Base-by-base conservation (phyloP, 1,140 invertebrate species). In the Rhopalosiphum maidis region DNA sequence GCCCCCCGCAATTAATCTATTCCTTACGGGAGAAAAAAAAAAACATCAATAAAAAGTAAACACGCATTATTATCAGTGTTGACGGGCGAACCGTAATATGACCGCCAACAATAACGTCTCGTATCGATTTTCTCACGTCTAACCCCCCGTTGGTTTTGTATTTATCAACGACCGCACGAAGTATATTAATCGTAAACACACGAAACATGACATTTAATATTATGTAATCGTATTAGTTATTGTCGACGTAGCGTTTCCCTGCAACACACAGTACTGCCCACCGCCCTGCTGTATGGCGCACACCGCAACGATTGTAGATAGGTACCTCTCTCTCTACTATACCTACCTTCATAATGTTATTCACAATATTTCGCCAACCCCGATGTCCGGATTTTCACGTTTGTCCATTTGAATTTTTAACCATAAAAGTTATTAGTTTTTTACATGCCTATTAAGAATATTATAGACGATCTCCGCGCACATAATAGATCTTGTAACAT, bases 21-120 rank as follows among this genome's bases (percentile, higher is more conserved):
- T 25, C 88, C 23, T 37, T 25, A 46, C 6, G 15, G 85, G 43
- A 46, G 43, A 86, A 35, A 88, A 35, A 88, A 35, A 41, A 89
- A 89, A 55, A 89, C 88, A 55, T 54, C 43, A 55, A 89, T 89
- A 89, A 89, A 89, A 89, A 89, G 88, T 89, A 89, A 89, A 89
- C 88, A 89, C 51, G 88, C 48, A 41, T 55, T 89, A 89, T 89
- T 89, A 55, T 25, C 51, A 89, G 88, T 89, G 88, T 41, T 55
- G 88, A 89, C 88, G 88, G 88, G 35, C 88, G n/a, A 37, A 37
- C 88, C 51, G 88, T 89, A 89, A 89, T 89, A 55, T 54, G 48
- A 89, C 87, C 48, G 87, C 48, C 43, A 43, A 37, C 83, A 25
- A 41, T 54, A 54, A 89, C 88, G 48, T 55, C 88, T 54, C n/a